phyloP scores from a whole-genome alignment of 2,888 invertebrate species.

The Coecobrya sp. region DNA sequence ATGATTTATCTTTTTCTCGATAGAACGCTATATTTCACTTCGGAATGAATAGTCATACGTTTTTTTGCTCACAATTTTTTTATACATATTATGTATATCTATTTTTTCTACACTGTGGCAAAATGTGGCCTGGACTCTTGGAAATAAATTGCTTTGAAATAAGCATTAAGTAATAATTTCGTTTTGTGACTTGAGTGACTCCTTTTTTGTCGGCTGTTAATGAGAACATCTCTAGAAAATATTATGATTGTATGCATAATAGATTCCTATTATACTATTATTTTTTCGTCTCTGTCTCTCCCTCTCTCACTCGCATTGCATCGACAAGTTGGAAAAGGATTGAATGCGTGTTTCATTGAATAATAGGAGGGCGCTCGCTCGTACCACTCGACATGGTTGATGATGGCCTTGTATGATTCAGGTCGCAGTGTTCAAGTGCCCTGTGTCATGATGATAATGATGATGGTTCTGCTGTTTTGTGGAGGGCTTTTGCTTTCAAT shows the following conservation, averaged over 20 bases:
- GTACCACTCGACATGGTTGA: neutral
- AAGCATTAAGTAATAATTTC: neutral
- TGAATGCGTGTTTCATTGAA: constrained; percentile 64
- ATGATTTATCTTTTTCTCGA: no score
- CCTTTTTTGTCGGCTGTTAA: constrained; percentile 6
- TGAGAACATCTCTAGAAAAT: neutral
- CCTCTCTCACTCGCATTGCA: neutral
- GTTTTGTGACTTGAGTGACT: neutral
- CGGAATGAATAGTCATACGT: no score
- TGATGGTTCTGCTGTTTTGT: neutral
- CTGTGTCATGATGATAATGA: constrained; percentile 48
- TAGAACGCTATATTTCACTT: no score
- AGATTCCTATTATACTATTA: neutral
- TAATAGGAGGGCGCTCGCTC: constrained; percentile 27
- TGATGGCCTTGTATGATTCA: constrained; percentile 69
- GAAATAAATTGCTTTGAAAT: neutral
- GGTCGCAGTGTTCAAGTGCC: constrained; percentile 69
- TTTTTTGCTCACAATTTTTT: no score
- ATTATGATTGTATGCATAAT: no score
- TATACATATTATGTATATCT: no score
- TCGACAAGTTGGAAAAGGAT: constrained; percentile 11
- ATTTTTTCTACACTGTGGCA: no score
- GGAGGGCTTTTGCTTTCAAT: neutral
- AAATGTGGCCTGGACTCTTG: neutral
- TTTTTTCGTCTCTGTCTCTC: neutral